Evolutionary conservation across 2,113 vertebrate species (phyloP).

Genomic region (Anseranas semipalmata): DNA sequence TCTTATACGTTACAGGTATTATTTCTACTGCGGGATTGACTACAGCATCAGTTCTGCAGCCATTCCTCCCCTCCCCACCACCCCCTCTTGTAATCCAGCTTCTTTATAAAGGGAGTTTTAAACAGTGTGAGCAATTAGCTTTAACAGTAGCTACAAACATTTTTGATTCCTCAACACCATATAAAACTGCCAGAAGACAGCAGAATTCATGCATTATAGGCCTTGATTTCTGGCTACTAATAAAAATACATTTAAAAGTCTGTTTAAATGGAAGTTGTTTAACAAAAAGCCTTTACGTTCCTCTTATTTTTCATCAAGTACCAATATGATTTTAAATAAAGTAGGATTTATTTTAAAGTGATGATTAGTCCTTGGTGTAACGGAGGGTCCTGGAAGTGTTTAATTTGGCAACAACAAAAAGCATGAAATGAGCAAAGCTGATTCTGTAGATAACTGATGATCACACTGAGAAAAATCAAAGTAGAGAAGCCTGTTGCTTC

Average conservation of each 20-base stretch:
- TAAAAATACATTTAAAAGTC: not conserved
- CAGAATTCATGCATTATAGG: not conserved
- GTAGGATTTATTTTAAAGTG: not conserved
- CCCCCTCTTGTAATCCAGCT: not conserved
- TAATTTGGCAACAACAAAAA: slow-evolving; percentile 11
- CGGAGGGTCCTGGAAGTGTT: not conserved
- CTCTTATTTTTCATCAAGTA: not conserved
- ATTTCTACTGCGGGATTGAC: not conserved
- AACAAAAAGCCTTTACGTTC: not conserved
- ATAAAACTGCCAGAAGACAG: not conserved
- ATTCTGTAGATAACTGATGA: slow-evolving; percentile 1
- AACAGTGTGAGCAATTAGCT: not conserved
- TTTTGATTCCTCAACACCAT: not conserved
- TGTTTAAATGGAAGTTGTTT: not conserved
- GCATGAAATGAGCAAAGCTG: not conserved
- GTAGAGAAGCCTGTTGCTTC: slow-evolving; percentile 13
- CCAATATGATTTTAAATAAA: not conserved
- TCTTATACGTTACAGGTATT: not conserved
- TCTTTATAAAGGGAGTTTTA: not conserved
- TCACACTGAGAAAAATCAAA: slow-evolving; percentile 26
- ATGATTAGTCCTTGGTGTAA: not conserved
- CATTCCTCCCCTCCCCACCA: not conserved
- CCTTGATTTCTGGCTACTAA: slow-evolving; percentile 3
- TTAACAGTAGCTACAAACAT: not conserved
- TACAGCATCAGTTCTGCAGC: not conserved